Percentiles rank a stretch among this genome's conserved stretches.
Conservation (phyloP, 2,888 invertebrate genomes). For the Tolmerus cingulatus region DNA sequence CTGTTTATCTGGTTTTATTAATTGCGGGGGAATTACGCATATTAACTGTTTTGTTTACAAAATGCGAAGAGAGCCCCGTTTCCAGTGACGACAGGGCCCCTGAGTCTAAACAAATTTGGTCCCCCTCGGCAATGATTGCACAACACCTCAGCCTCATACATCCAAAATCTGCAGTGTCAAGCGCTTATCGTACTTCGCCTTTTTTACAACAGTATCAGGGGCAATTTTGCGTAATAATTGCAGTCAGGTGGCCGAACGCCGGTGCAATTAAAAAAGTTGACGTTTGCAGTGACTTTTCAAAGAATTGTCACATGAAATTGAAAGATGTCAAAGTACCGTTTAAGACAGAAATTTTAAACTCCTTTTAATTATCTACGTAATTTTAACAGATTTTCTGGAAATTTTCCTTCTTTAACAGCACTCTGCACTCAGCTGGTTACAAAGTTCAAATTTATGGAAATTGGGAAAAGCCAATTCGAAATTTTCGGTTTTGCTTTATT, state of each 20-base stretch:
- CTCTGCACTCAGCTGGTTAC: too few relatives aligned
- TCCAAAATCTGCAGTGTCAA: background rate
- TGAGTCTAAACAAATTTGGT: background rate
- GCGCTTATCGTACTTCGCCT: background rate
- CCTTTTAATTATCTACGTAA: too few relatives aligned
- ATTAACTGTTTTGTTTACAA: background rate
- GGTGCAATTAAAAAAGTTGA: background rate
- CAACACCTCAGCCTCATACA: background rate
- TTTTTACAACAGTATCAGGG: background rate
- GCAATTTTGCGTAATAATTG: background rate
- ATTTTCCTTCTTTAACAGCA: too few relatives aligned
- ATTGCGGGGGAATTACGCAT: background rate
- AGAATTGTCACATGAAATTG: background rate
- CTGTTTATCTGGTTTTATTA: background rate
- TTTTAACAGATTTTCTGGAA: too few relatives aligned
- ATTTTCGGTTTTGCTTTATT: too few relatives aligned
- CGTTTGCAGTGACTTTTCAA: background rate
- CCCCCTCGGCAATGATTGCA: background rate
- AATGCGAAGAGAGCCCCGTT: background rate
- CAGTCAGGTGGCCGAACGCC: background rate
- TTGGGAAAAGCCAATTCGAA: too few relatives aligned
- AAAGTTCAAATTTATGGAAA: too few relatives aligned
- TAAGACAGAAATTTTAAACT: too few relatives aligned
- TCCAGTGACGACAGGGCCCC: background rate
- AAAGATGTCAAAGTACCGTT: too few relatives aligned